Percentiles rank a stretch among this genome's conserved stretches.
Evolutionary conservation across 2,113 vertebrate species (phyloP).

Genomic region (Salminus brasiliensis): DNA sequence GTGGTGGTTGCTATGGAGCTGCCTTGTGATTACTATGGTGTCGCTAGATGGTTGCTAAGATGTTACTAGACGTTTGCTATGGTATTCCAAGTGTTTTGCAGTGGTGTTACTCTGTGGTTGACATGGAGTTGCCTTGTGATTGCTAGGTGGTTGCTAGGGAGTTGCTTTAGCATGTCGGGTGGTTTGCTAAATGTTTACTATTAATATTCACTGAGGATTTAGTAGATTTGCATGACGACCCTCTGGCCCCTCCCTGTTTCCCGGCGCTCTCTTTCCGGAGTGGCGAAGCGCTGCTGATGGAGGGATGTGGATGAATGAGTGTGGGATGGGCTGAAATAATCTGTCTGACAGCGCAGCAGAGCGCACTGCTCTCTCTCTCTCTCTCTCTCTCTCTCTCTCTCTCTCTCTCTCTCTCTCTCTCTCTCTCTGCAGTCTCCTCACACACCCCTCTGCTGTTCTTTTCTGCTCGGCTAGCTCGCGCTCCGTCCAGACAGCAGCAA

Average conservation of each 20-base stretch:
- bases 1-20: too few species aligned
- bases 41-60: too few species aligned
- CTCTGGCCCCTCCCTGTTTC: background rate
- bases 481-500: slow-evolving; percentile 26
- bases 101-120: too few species aligned
- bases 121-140: too few species aligned
- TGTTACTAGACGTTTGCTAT: too few species aligned
- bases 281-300: slow-evolving; percentile 41
- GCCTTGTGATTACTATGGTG: too few species aligned
- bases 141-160: too few species aligned
- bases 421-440: background rate
- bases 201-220: too few species aligned
- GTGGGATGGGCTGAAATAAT: slow-evolving; percentile 47
- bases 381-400: slow-evolving; percentile 9
- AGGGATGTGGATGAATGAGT: slow-evolving; percentile 48
- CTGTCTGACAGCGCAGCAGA: slow-evolving; percentile 46
- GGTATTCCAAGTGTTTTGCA: too few species aligned
- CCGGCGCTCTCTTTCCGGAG: slow-evolving; percentile 1
- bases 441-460: slow-evolving; percentile 23
- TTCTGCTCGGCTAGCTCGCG: slow-evolving; percentile 29
- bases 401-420: slow-evolving; percentile 1
- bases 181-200: too few species aligned
- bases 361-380: background rate
- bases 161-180: too few species aligned
- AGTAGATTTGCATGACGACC: too few species aligned